phyloP scores from a whole-genome alignment of 1,140 invertebrate genomes.

The Babylonia areolata region DNA sequence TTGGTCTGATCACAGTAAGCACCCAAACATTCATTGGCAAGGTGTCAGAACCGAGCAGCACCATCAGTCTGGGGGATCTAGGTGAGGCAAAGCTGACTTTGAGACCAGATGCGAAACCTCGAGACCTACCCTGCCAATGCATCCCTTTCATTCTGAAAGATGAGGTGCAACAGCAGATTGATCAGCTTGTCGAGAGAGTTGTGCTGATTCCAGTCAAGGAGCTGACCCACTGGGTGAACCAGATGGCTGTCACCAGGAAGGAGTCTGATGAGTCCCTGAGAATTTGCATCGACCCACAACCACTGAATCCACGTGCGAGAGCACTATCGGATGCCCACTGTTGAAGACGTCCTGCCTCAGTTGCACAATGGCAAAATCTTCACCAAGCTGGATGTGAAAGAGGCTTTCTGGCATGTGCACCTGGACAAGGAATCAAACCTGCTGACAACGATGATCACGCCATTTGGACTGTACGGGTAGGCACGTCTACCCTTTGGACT shows the following conservation, averaged over 20 bases:
- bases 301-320: slow-evolving; percentile 45
- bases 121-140: not conserved
- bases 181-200: slow-evolving; percentile 51
- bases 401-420: slow-evolving; percentile 62
- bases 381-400: slow-evolving; percentile 50
- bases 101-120: not conserved
- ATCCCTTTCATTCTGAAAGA: slow-evolving; percentile 7
- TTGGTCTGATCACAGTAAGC: not conserved
- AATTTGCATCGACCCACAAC: slow-evolving; percentile 55
- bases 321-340: slow-evolving; percentile 42
- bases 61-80: not conserved
- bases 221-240: not conserved
- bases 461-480: slow-evolving; percentile 52
- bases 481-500: slow-evolving; percentile 54
- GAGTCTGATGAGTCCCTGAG: slow-evolving; percentile 53
- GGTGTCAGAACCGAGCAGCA: not conserved
- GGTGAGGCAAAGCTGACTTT: not conserved
- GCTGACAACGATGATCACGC: slow-evolving; percentile 63
- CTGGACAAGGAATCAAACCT: slow-evolving; percentile 55
- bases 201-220: slow-evolving; percentile 39
- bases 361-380: slow-evolving; percentile 44
- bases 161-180: slow-evolving; percentile 41
- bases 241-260: slow-evolving; percentile 40
- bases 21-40: not conserved
- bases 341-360: slow-evolving; percentile 55